Evolutionary conservation across 2,113 vertebrate genomes (phyloP).

Genomic region (Malurus cyaneus): DNA sequence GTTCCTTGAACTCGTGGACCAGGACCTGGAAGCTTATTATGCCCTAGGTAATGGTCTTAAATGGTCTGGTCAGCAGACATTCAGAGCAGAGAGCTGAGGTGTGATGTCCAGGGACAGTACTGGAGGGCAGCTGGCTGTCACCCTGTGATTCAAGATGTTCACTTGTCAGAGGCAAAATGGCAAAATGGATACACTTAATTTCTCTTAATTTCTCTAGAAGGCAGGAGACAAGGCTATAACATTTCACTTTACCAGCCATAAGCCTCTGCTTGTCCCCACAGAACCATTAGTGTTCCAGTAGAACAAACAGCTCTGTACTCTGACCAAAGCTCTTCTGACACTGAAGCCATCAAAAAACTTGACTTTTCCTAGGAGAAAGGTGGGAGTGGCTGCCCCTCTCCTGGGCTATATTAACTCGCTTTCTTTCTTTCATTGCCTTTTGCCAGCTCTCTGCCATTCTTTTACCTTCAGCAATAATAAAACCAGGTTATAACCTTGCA

Average conservation of each 20-base stretch:
- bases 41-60: conserved; percentile 67
- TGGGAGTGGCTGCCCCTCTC: neutral
- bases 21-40: conserved; percentile 84
- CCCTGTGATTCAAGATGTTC: neutral
- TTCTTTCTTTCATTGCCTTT: neutral
- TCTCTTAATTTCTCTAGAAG: neutral
- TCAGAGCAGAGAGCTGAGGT: neutral
- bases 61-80: neutral
- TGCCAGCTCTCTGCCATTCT: neutral
- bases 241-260: neutral
- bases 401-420: neutral
- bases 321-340: neutral
- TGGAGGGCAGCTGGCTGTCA: neutral
- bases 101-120: neutral
- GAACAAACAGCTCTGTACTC: neutral
- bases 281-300: neutral
- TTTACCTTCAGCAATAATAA: neutral
- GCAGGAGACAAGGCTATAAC: neutral
- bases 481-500: neutral
- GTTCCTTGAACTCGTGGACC: conserved; percentile 85
- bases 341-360: neutral
- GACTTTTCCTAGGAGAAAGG: neutral
- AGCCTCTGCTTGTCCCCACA: neutral
- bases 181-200: neutral
- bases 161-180: neutral